Conservation (phyloP, 2,888 invertebrate species). For the Digitonthophagus gazella region DNA sequence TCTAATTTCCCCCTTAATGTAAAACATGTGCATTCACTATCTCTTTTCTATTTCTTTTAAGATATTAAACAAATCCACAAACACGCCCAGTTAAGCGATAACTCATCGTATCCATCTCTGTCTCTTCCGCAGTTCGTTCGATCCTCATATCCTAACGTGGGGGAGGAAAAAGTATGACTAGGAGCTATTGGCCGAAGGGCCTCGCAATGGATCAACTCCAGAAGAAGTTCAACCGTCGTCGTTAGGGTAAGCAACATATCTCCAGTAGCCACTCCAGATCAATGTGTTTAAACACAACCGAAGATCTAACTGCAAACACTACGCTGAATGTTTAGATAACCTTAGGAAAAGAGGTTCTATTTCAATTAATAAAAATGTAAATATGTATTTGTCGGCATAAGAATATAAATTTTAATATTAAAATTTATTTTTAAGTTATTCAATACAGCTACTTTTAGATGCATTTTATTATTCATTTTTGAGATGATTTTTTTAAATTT, state of each 20-base stretch:
- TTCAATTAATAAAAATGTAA: background rate
- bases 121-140: conserved; percentile 68
- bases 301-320: conserved; percentile 13
- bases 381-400: background rate
- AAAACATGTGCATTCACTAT: background rate
- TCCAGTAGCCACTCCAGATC: conserved; percentile 35
- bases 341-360: background rate
- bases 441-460: no score
- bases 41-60: conserved; percentile 11
- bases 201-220: conserved; percentile 44
- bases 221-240: conserved; percentile 40
- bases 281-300: conserved; percentile 37
- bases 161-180: conserved; percentile 84
- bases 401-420: no score
- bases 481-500: no score
- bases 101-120: conserved; percentile 8
- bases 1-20: background rate
- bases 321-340: conserved; percentile 6
- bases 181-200: conserved; percentile 52
- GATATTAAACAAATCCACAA: conserved; percentile 8
- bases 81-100: conserved; percentile 9
- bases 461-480: no score
- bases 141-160: conserved; percentile 65
- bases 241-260: conserved; percentile 46
- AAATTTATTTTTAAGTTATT: no score